Conservation (phyloP, 2,797 vertebrate species). For the Neosilurus mollespiculum region DNA sequence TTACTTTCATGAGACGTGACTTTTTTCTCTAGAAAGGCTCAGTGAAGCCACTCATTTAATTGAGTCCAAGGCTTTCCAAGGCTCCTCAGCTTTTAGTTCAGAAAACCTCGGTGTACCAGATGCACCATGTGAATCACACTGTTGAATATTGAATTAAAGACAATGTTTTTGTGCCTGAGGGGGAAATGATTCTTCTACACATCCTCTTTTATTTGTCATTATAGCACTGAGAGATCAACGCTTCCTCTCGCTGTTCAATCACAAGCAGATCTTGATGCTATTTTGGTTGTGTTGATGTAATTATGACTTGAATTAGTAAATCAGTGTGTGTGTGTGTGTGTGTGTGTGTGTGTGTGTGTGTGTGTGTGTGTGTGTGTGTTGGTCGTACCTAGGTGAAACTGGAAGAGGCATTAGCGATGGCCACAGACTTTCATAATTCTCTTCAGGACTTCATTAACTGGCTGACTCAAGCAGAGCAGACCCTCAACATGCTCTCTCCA, state of each 20-base stretch:
- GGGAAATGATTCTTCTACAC: constrained; percentile 27
- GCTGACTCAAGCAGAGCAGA: constrained; percentile 96
- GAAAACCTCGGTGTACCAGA: constrained; percentile 53
- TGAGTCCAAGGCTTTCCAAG: not conserved
- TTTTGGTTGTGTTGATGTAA: constrained; percentile 26
- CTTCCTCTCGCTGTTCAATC: constrained; percentile 59
- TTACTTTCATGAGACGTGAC: not conserved
- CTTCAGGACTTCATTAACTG: constrained; percentile 99
- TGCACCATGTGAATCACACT: constrained; percentile 25
- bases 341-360: constrained; percentile 13
- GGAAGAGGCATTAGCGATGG: constrained; percentile 89
- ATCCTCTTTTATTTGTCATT: constrained; percentile 38
- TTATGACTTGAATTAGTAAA: constrained; percentile 30
- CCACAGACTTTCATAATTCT: constrained; percentile 94
- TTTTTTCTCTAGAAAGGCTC: constrained; percentile 8
- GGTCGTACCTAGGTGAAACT: constrained; percentile 81
- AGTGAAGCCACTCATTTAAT: not conserved
- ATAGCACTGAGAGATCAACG: constrained; percentile 50
- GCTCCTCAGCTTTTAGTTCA: constrained; percentile 14
- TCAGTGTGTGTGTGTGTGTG: not conserved
- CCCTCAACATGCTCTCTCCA: constrained; percentile 86
- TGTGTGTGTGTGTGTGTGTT: constrained; percentile 25
- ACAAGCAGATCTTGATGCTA: constrained; percentile 44
- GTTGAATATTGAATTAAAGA: constrained; percentile 64
- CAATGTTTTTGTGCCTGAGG: constrained; percentile 57